Conservation (phyloP, 2,888 invertebrate species). For the Drosophila melanosoma region DNA sequence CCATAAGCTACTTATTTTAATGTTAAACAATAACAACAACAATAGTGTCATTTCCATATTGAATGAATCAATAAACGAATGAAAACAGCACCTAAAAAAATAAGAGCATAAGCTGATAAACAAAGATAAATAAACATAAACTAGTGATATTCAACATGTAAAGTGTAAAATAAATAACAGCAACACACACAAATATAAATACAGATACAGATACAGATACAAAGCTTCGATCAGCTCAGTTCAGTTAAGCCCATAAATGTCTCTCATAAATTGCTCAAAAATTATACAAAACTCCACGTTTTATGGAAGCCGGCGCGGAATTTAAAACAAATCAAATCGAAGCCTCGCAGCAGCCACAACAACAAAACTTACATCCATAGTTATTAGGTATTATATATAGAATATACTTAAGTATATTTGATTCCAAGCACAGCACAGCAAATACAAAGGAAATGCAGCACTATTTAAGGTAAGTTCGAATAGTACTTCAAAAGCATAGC, state of each 20-base stretch:
- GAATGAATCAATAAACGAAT: conserved; percentile 48
- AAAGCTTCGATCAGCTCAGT: conserved; percentile 43
- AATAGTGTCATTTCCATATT: conserved; percentile 19
- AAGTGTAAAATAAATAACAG: conserved; percentile 69
- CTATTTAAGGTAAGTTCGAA: conserved; percentile 60
- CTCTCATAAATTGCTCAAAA: conserved; percentile 46
- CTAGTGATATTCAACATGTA: conserved; percentile 71
- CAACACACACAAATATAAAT: conserved; percentile 35
- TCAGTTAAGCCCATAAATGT: conserved; percentile 58
- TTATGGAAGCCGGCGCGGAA: conserved; percentile 43
- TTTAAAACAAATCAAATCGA: conserved; percentile 29
- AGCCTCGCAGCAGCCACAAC: conserved; percentile 11
- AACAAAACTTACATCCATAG: conserved; percentile 32
- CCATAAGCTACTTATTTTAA: conserved; percentile 69
- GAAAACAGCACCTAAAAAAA: conserved; percentile 25
- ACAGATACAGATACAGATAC: conserved; percentile 40
- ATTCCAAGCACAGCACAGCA: conserved; percentile 42
- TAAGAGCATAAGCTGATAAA: conserved; percentile 54
- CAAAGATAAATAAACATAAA: conserved; percentile 65
- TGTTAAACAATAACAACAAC: conserved; percentile 40
- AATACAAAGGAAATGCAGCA: conserved; percentile 74
- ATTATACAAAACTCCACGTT: conserved; percentile 48
- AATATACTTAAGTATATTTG: conserved; percentile 38
- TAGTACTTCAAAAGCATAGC: neutral
- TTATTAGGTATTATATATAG: conserved; percentile 39